A percentile compares a stretch with the other conserved stretches of the same genome.
Evolutionary conservation across 2,113 vertebrate genomes (phyloP).

Genomic region (Brevimyrus niger): DNA sequence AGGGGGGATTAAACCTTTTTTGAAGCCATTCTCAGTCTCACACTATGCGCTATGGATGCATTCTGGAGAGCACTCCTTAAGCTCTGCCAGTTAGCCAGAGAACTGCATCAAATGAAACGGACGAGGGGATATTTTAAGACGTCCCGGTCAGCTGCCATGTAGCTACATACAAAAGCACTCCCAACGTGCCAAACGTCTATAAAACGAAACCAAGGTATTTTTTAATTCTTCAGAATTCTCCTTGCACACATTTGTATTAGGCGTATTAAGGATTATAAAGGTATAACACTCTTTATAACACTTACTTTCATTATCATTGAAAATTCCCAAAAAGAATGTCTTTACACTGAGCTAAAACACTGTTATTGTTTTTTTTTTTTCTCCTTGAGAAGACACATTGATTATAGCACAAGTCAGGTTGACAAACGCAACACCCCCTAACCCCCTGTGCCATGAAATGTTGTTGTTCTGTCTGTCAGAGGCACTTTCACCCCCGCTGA

Average conservation of each 20-base stretch:
- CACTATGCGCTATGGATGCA: constrained; percentile 13
- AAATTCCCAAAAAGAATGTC: background rate
- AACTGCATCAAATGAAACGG: background rate
- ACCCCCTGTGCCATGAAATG: constrained; percentile 54
- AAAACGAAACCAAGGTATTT: background rate
- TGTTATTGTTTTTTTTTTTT: background rate
- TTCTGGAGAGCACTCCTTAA: constrained; percentile 13
- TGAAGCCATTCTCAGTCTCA: constrained; percentile 22
- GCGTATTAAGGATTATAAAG: background rate
- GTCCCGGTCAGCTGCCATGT: background rate
- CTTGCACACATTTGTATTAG: background rate
- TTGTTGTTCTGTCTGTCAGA: constrained; percentile 61
- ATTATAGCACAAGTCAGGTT: constrained; percentile 41
- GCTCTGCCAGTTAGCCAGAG: background rate
- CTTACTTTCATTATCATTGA: background rate
- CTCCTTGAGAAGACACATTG: constrained; percentile 17
- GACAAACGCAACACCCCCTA: constrained; percentile 36
- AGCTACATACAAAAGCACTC: background rate
- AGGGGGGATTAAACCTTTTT: constrained; percentile 20
- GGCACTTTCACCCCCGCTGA: constrained; percentile 57
- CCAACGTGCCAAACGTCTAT: background rate
- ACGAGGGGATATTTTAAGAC: background rate
- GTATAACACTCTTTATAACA: background rate
- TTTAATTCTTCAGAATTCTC: background rate
- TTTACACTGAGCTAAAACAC: background rate